Percentiles rank a stretch among this genome's conserved stretches.
Conservation (phyloP, 2,797 vertebrate genomes). For the Xenops minutus region DNA sequence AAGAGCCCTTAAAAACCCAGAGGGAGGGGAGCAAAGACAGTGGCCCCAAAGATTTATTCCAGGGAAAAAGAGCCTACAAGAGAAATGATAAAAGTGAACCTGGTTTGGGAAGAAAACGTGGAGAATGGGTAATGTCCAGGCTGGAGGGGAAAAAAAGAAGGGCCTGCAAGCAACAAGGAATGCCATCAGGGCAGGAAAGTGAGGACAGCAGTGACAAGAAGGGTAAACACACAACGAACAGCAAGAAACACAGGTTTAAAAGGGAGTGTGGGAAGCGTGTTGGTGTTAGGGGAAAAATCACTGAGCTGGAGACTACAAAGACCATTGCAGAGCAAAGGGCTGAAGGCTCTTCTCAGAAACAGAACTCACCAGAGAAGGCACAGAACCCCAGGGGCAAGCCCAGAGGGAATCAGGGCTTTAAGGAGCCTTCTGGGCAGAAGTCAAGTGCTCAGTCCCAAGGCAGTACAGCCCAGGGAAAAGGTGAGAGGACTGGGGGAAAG, state of each 20-base stretch:
- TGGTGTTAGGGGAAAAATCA: background rate
- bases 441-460: slow-evolving; percentile 25
- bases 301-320: background rate
- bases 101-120: background rate
- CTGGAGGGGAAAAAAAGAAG: slow-evolving; percentile 21
- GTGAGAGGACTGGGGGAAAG: background rate
- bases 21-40: slow-evolving; percentile 14
- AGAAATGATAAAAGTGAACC: slow-evolving; percentile 45
- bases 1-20: background rate
- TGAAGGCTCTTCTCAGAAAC: background rate
- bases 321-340: background rate
- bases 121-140: background rate
- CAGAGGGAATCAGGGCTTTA: background rate
- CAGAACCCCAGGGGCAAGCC: background rate
- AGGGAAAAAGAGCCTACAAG: background rate
- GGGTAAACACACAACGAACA: background rate
- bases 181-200: background rate
- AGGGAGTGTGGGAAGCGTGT: background rate
- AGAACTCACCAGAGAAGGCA: background rate
- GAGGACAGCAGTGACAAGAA: background rate
- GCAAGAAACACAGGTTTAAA: background rate
- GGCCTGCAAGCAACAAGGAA: background rate
- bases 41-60: background rate
- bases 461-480: background rate
- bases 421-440: background rate